Conservation (phyloP, 2,888 invertebrate species). For the Tholera decimalis region DNA sequence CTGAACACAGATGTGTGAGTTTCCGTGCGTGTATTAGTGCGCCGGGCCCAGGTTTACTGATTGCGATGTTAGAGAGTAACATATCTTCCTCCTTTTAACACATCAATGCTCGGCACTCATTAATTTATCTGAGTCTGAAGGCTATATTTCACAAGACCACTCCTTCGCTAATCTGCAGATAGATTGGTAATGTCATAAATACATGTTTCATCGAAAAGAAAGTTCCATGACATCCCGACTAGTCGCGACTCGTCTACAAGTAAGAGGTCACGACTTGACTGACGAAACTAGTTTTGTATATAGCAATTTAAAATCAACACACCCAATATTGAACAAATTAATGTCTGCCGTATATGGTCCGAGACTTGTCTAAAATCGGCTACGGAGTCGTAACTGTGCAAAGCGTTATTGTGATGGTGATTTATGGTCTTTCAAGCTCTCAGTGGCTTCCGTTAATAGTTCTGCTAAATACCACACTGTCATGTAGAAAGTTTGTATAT, state of each 20-base stretch:
- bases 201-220: constrained; percentile 71
- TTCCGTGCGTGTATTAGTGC: no score
- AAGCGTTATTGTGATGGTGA: constrained; percentile 45
- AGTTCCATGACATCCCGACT: constrained; percentile 70
- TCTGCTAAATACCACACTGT: constrained; percentile 32
- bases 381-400: constrained; percentile 58
- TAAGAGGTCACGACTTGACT: constrained; percentile 75
- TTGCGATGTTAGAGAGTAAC: no score
- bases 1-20: no score
- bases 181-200: constrained; percentile 45
- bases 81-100: no score
- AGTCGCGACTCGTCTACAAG: constrained; percentile 72
- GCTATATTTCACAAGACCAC: constrained; percentile 4
- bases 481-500: constrained; percentile 23
- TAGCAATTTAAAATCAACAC: constrained; percentile 70
- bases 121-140: no score
- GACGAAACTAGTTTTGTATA: constrained; percentile 74
- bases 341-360: constrained; percentile 57
- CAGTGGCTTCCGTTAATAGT: constrained; percentile 38
- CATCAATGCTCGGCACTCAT: no score
- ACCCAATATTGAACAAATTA: constrained; percentile 71
- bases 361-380: constrained; percentile 62
- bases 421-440: constrained; percentile 40
- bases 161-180: constrained; percentile 36
- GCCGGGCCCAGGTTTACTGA: no score